Percentiles rank a stretch among this genome's conserved stretches.
These are phyloP conservation scores for Odontomachus brunneus DNA, from an alignment of 1,140 invertebrate genomes.

Conservation along the genomic window DNA sequence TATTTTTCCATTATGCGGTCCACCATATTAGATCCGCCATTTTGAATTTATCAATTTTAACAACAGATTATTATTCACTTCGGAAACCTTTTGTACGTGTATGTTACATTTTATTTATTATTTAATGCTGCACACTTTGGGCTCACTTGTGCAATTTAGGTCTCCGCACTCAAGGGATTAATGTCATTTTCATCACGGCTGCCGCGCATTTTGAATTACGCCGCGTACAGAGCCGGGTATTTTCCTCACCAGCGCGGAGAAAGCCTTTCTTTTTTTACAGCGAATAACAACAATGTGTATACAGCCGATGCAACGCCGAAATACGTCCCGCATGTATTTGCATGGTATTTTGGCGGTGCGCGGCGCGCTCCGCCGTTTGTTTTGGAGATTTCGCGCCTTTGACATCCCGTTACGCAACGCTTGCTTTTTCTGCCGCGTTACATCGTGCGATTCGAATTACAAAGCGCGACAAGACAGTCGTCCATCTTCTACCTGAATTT, in stretches of 20 bases:
- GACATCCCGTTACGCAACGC: slow-evolving; percentile 23
- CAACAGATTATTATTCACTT: too few relatives aligned
- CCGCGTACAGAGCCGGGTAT: not conserved
- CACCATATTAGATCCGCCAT: too few relatives aligned
- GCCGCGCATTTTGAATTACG: slow-evolving; percentile 20
- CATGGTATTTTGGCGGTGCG: not conserved
- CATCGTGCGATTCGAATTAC: slow-evolving; percentile 34
- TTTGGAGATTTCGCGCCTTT: slow-evolving; percentile 44
- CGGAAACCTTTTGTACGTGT: too few relatives aligned
- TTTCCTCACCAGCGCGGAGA: not conserved
- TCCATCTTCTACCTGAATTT: not conserved
- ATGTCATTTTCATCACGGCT: slow-evolving; percentile 3
- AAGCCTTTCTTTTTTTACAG: not conserved
- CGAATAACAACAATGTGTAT: slow-evolving; percentile 18
- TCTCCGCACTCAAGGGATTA: not conserved
- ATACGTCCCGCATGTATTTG: slow-evolving; percentile 40
- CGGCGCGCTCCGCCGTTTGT: slow-evolving; percentile 7
- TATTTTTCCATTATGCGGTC: too few relatives aligned
- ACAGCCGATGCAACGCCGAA: slow-evolving; percentile 12
- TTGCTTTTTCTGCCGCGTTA: slow-evolving; percentile 23
- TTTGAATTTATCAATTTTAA: too few relatives aligned
- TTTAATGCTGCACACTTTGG: not conserved
- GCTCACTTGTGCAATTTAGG: too few relatives aligned
- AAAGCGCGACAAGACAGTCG: slow-evolving; percentile 18
- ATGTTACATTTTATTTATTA: too few relatives aligned